phyloP scores from a whole-genome alignment of 2,888 invertebrate genomes.

The Spialia ferax region DNA sequence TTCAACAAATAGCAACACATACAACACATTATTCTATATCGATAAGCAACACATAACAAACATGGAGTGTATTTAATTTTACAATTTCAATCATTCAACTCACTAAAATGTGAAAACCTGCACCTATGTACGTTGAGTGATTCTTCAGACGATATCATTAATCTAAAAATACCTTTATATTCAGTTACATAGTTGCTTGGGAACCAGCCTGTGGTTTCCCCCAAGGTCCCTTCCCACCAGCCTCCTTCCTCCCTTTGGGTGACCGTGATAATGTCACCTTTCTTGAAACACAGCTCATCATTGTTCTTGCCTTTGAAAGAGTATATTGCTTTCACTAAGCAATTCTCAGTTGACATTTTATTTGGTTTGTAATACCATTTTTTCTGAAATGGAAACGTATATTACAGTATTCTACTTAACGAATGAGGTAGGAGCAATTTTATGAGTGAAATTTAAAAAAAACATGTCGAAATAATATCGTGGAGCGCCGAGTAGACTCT shows the following conservation, averaged over 20 bases:
- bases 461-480: slow-evolving; percentile 8
- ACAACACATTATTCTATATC: too few species aligned
- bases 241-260: slow-evolving; percentile 98
- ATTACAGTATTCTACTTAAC: not conserved
- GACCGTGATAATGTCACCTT: slow-evolving; percentile 98
- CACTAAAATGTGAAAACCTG: too few species aligned
- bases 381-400: slow-evolving; percentile 49
- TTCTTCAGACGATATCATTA: too few species aligned
- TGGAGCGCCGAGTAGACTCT: not conserved
- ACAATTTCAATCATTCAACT: not conserved
- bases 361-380: slow-evolving; percentile 65
- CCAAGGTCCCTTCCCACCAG: slow-evolving; percentile 99
- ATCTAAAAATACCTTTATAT: slow-evolving; percentile 88
- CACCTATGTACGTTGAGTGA: too few species aligned
- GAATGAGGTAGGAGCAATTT: not conserved
- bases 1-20: not conserved
- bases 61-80: not conserved
- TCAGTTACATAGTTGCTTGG: slow-evolving; percentile 99
- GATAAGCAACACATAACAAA: not conserved
- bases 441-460: not conserved
- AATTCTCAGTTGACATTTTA: slow-evolving; percentile 87
- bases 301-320: slow-evolving; percentile 98
- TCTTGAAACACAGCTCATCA: slow-evolving; percentile 98
- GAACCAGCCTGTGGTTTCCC: slow-evolving; percentile 99
- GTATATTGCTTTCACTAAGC: slow-evolving; percentile 96